Evolutionary conservation across 2,888 invertebrate genomes (phyloP).

Genomic region (Agrenia bidenticulata): DNA sequence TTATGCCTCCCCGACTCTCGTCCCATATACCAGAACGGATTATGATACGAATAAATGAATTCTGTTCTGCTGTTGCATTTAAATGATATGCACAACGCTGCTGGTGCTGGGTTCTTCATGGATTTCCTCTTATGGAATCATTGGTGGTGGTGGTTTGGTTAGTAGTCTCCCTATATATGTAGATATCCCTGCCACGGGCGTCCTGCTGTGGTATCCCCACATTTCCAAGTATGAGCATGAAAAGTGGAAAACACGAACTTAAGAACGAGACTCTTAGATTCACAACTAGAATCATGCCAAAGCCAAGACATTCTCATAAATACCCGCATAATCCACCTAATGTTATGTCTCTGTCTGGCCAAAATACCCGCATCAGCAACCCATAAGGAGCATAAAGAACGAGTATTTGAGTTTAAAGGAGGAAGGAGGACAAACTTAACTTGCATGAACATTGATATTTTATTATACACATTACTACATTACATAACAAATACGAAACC

Average conservation of each 20-base stretch:
- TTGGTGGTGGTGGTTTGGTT: no score
- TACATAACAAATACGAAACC: background rate
- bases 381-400: background rate
- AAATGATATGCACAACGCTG: no score
- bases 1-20: no score
- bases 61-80: no score
- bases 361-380: slow-evolving; percentile 14
- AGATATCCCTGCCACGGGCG: no score
- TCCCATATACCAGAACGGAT: no score
- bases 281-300: background rate
- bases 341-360: slow-evolving; percentile 2
- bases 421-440: no score
- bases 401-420: background rate
- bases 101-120: no score
- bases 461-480: slow-evolving; percentile 5
- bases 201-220: no score
- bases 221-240: background rate
- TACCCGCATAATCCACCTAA: slow-evolving; percentile 21
- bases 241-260: background rate
- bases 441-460: background rate
- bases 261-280: background rate
- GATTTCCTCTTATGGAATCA: no score
- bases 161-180: no score
- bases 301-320: slow-evolving; percentile 18
- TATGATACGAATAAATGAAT: no score